Evolutionary conservation across 2,888 invertebrate genomes (phyloP).

Genomic region (Agrotis segetum): DNA sequence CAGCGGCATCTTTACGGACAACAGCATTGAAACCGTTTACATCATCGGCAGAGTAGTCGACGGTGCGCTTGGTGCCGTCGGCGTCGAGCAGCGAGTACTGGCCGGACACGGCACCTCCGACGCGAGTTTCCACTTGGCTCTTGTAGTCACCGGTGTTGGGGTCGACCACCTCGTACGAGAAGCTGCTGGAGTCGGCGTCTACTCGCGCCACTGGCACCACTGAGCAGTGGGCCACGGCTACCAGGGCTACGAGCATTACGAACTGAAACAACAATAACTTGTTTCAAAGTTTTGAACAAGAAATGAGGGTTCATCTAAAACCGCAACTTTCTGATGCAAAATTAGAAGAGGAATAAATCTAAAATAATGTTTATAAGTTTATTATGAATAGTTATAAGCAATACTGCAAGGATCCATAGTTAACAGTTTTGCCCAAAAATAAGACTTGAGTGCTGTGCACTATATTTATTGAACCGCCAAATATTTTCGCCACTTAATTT

Average conservation of each 20-base stretch:
- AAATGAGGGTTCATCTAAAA: background rate
- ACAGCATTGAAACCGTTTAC: constrained; percentile 90
- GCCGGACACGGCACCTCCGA: constrained; percentile 89
- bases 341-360: background rate
- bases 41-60: constrained; percentile 90
- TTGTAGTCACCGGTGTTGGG: constrained; percentile 90
- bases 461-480: background rate
- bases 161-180: constrained; percentile 90
- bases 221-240: constrained; percentile 78
- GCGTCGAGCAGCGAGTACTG: constrained; percentile 91
- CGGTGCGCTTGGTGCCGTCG: constrained; percentile 90
- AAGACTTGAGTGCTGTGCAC: background rate
- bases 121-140: constrained; percentile 89
- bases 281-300: background rate
- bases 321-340: background rate
- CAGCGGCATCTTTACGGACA: constrained; percentile 87
- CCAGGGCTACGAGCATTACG: constrained; percentile 80
- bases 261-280: constrained; percentile 72
- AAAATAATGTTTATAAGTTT: too few species aligned
- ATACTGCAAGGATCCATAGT: background rate
- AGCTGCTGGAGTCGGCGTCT: constrained; percentile 84
- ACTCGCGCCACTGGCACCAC: constrained; percentile 78
- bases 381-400: too few species aligned
- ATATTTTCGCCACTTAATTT: background rate
- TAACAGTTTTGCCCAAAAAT: background rate